Base-by-base conservation (phyloP, 2,888 invertebrate genomes). In the Yponomeuta plumbellus region DNA sequence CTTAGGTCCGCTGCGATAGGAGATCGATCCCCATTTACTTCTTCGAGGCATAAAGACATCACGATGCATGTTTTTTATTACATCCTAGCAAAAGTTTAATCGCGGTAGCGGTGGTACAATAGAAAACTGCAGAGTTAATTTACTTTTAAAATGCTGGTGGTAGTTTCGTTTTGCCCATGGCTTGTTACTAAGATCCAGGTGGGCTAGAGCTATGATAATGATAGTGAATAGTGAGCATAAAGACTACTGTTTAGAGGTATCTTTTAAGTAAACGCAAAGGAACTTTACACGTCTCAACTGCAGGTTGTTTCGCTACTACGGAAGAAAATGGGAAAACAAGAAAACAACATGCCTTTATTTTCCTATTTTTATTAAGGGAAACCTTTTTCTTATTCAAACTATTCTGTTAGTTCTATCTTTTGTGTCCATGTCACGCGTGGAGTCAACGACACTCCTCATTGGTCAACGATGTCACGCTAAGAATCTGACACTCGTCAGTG, bases 21-120 rank as follows among this genome's bases (percentile, higher is more conserved):
- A 71, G 73, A 81, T 83, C 82, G 73, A 84, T 85, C 80, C 76
- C 75, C 73, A 75, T 80, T 78, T 79, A 79, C 73, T 77, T 78
- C 73, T 71, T 34, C 34, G 8, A 69, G 71, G 68, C 71, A 63
- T 66, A 57, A 26, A 64, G 64, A 1, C 11, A 64, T 11, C 59
- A 23, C 20, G 21, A 23, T 59, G 59, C 59, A 59, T 22, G 21
- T 59, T 59, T 22, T 58, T 58, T 52, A 52, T 52, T 52, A 17
- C 17, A 17, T 17, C 1, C 13, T 13, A 52, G 44, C 44, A 52
- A 34, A 34, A 34, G 34, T 52, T 52, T 52, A 52, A 4, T 17
- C 44, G 44, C 44, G 44, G 17, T 17, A 17, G 44, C 5, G 17
- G 34, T 34, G 34, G 34, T 10, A 52, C 13, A 17, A 52, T 52